A percentile compares a stretch with the other conserved stretches of the same genome.
phyloP scores from a whole-genome alignment of 1,140 invertebrate genomes.

The Bacillus rossius region DNA sequence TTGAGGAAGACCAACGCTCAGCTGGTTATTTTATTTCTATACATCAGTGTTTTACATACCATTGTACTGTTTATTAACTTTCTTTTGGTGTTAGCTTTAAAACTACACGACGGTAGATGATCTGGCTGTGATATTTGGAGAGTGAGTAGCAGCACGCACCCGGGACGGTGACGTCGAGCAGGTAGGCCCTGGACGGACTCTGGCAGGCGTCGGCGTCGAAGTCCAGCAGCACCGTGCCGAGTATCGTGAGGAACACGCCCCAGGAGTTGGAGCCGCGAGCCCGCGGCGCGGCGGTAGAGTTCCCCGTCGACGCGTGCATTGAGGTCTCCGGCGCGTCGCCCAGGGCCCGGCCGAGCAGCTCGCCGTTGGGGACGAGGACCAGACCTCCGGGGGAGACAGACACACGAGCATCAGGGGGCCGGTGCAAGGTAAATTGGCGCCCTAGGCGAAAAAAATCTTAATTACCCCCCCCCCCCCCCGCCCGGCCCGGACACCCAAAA shows the following conservation, averaged over 20 bases:
- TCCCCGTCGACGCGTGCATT: constrained; percentile 12
- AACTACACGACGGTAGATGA: too few relatives aligned
- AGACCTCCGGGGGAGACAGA: constrained; percentile 52
- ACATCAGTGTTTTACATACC: too few relatives aligned
- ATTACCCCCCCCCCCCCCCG: too few relatives aligned
- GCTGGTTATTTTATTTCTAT: too few relatives aligned
- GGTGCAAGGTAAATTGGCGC: not conserved
- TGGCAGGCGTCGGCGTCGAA: constrained; percentile 96
- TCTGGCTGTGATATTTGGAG: too few relatives aligned
- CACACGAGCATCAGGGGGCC: not conserved
- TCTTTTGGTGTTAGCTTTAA: too few relatives aligned
- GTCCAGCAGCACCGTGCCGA: constrained; percentile 90
- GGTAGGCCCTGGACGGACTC: constrained; percentile 86
- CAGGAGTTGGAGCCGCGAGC: constrained; percentile 57
- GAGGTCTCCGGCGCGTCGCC: constrained; percentile 54
- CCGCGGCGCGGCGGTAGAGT: constrained; percentile 25
- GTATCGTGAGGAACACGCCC: constrained; percentile 87
- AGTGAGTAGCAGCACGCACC: too few relatives aligned
- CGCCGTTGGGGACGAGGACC: constrained; percentile 86
- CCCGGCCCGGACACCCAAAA: too few relatives aligned
- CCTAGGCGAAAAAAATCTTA: too few relatives aligned
- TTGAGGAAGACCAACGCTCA: too few relatives aligned
- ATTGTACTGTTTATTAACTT: too few relatives aligned
- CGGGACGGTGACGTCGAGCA: constrained; percentile 86
- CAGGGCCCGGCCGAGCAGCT: constrained; percentile 69